Base-by-base conservation (phyloP, 1,140 invertebrate genomes). In the Drosophila nannoptera region DNA sequence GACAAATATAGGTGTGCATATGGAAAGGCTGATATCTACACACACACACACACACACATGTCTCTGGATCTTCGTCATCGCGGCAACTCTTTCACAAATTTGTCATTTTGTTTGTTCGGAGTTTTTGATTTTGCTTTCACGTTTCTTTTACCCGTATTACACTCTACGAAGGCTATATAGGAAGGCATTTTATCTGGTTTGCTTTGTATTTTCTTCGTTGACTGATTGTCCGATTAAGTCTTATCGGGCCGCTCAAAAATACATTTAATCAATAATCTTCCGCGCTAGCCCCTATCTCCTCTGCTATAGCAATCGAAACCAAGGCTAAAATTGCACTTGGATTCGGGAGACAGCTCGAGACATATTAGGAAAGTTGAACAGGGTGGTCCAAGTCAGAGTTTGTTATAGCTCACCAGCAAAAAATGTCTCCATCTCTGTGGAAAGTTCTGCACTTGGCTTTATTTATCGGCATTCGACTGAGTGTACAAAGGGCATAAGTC, bases 31-130 rank as follows among this genome's bases (percentile, higher is more conserved):
- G 14, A 43, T 14, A 42, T 8, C 11, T 40, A 40, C 38, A n/a
- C 12, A 42, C 7, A 6, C 14, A 43, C 12, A 11, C 7, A 32
- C 12, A 4, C 11, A 31, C 7, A 1, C 4, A 12, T n/a, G 43
- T 14, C 7, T 33, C 31, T 53, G 54, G 29, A 43, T 42, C 35
- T 43, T 56, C 52, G 62, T 56, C 62, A 56, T 55, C 16, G 12
- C 22, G 16, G 52, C 36, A 55, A 29, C 22, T 11, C 22, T 29
- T n/a, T 32, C 5, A 32, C 0, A 43, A 43, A 43, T 42, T 12
- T 43, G 40, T 43, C 22, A 22, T 3, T 22, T 22, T 22, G 22
- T 22, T 22, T 22, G 22, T 22, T 2, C 3, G 22, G 22, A 22
- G 1, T 22, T 22, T 22, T 22, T 22, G 1, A 22, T 22, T 22